Conservation (phyloP, 1,140 invertebrate genomes). For the Tetramorium simillimum region DNA sequence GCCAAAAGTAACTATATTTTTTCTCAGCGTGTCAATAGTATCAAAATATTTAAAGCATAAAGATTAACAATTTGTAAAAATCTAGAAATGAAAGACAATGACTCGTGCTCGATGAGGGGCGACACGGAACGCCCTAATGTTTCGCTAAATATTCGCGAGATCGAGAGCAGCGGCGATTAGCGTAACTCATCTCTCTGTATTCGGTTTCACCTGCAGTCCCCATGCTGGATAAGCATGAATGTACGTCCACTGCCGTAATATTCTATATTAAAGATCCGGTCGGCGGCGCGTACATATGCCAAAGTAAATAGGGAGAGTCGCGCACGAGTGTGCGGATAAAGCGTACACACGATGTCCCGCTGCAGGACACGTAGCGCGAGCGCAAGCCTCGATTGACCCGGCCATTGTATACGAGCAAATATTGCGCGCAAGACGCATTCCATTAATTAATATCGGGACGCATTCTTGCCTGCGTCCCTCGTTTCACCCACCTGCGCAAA, state of each 20-base stretch:
- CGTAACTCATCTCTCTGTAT: slow-evolving; percentile 2
- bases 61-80: not conserved
- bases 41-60: not conserved
- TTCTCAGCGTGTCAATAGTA: not conserved
- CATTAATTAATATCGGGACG: slow-evolving; percentile 58
- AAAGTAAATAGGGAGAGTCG: slow-evolving; percentile 48
- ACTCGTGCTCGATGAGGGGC: not conserved
- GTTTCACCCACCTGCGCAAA: slow-evolving; percentile 21
- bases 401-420: slow-evolving; percentile 18
- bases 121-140: not conserved
- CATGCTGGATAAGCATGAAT: not conserved
- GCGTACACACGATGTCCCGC: not conserved
- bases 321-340: slow-evolving; percentile 25
- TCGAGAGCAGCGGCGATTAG: slow-evolving; percentile 9
- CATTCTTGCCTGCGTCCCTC: slow-evolving; percentile 39
- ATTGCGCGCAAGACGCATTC: slow-evolving; percentile 41
- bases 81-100: not conserved
- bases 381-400: slow-evolving; percentile 17
- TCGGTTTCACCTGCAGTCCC: slow-evolving; percentile 16
- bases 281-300: slow-evolving; percentile 19
- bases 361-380: not conserved
- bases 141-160: not conserved
- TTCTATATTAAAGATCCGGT: slow-evolving; percentile 45
- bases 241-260: slow-evolving; percentile 26
- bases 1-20: too few relatives aligned